A percentile compares a stretch with the other conserved stretches of the same genome.
phyloP scores from a whole-genome alignment of 1,140 invertebrate genomes.

The Heliconius himera region DNA sequence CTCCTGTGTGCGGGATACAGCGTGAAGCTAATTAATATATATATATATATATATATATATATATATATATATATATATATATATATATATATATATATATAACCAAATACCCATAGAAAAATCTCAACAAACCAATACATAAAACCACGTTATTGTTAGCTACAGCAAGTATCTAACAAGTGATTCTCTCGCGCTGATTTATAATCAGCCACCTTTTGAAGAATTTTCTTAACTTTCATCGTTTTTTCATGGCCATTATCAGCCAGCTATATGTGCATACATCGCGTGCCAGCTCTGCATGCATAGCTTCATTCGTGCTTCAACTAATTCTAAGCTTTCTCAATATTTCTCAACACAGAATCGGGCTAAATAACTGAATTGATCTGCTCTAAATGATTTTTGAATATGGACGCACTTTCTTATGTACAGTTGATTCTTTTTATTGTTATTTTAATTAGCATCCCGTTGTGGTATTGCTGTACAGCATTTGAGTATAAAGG shows the following conservation, averaged over 20 bases:
- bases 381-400: conserved; percentile 37
- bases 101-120: background rate
- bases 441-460: background rate
- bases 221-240: conserved; percentile 41
- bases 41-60: no score
- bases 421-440: background rate
- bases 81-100: no score
- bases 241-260: conserved; percentile 41
- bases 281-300: conserved; percentile 42
- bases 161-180: background rate
- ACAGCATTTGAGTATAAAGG: no score
- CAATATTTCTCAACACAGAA: conserved; percentile 35
- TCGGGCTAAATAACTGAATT: conserved; percentile 36
- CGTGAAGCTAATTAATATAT: no score
- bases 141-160: background rate
- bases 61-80: no score
- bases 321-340: conserved; percentile 37
- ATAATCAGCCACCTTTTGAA: conserved; percentile 33
- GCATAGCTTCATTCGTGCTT: conserved; percentile 35
- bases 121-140: background rate
- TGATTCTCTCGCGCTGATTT: conserved; percentile 18
- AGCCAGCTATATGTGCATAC: conserved; percentile 19
- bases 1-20: no score
- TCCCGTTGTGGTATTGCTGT: background rate
- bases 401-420: conserved; percentile 11